These are phyloP conservation scores for Pterocles burchelli DNA, from an alignment of 2,113 vertebrate genomes.

Conservation along the genomic window DNA sequence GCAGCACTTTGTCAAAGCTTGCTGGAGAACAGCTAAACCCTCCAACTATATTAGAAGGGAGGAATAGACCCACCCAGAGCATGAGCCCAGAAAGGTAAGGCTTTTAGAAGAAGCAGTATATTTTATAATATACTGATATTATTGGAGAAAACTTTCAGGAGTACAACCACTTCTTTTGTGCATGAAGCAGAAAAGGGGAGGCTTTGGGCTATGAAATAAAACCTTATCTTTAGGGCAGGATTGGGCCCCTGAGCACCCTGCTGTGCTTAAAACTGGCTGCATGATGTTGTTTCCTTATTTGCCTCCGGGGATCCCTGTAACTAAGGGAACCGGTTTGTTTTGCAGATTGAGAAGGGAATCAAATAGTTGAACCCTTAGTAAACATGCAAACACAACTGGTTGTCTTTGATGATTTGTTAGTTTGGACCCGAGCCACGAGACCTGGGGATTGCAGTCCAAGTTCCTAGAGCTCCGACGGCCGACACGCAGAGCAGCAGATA, in stretches of 20 bases:
- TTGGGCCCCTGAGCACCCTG: not conserved
- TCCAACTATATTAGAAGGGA: not conserved
- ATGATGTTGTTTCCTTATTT: not conserved
- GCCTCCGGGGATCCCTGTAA: slow-evolving; percentile 13
- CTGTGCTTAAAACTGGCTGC: not conserved
- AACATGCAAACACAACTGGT: slow-evolving; percentile 45
- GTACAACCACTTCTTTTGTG: not conserved
- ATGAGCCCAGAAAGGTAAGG: not conserved
- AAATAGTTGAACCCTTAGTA: slow-evolving; percentile 42
- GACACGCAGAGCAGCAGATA: slow-evolving; percentile 39
- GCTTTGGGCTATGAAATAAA: not conserved
- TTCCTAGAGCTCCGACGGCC: slow-evolving; percentile 21
- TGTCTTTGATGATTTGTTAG: slow-evolving; percentile 62
- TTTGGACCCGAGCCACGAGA: slow-evolving; percentile 14
- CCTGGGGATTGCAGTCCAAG: slow-evolving; percentile 30
- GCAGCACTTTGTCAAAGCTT: not conserved
- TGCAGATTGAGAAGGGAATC: slow-evolving; percentile 16
- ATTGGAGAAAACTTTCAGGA: not conserved
- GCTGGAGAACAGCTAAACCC: not conserved
- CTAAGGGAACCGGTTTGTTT: slow-evolving; percentile 47
- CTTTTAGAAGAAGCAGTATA: not conserved
- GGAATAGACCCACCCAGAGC: not conserved
- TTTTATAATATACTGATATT: not conserved
- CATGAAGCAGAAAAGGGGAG: not conserved
- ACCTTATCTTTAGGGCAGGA: not conserved